Percentiles rank a stretch among this genome's conserved stretches.
Conservation (phyloP, 2,797 vertebrate species). For the Liasis olivaceus region DNA sequence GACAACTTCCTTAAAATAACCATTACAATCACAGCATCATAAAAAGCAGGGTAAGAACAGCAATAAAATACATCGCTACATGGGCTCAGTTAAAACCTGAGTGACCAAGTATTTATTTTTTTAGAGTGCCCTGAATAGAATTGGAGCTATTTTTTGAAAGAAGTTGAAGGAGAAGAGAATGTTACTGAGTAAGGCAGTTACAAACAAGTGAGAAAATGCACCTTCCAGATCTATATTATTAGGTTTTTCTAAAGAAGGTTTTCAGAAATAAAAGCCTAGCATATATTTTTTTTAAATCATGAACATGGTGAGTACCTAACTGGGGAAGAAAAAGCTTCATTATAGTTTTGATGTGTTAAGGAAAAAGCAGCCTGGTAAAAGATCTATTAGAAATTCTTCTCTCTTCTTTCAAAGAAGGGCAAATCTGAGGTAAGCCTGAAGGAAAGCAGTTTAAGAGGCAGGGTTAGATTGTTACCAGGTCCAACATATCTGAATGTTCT, state of each 20-base stretch:
- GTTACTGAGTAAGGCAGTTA: not conserved
- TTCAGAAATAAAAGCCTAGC: not conserved
- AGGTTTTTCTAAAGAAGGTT: not conserved
- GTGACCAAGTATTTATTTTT: not conserved
- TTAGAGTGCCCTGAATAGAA: not conserved
- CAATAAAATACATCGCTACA: not conserved
- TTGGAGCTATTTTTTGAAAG: not conserved
- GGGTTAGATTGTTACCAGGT: not conserved
- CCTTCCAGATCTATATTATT: not conserved
- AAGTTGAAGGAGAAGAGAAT: not conserved
- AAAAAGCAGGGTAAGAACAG: not conserved
- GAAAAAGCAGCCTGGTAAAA: not conserved
- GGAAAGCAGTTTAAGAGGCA: not conserved
- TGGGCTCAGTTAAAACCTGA: not conserved
- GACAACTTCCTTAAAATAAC: not conserved
- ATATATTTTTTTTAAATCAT: not conserved
- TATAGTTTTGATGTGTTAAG: not conserved
- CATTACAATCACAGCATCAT: not conserved
- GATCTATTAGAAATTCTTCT: not conserved
- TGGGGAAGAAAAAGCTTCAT: not conserved
- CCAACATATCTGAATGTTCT: not conserved
- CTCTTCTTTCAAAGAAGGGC: not conserved
- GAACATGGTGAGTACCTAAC: not conserved
- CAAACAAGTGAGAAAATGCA: not conserved
- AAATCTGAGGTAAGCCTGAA: not conserved